Conservation (phyloP, 2,888 invertebrate species). For the Eulithis prunata region DNA sequence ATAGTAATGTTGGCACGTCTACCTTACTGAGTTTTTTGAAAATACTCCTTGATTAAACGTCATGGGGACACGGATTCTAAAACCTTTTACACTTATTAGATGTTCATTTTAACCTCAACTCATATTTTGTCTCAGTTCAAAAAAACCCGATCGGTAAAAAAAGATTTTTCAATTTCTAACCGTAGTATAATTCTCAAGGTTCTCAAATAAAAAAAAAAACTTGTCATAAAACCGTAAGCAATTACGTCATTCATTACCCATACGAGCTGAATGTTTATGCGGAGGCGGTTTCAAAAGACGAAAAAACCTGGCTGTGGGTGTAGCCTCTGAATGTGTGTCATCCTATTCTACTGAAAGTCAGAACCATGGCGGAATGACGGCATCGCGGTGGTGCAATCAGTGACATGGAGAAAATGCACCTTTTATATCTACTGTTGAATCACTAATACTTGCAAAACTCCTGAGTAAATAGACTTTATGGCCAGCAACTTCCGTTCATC, state of each 20-base stretch:
- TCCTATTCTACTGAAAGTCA: constrained; percentile 58
- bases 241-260: constrained; percentile 27
- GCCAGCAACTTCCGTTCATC: too few relatives aligned
- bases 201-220: constrained; percentile 5
- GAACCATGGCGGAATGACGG: constrained; percentile 42
- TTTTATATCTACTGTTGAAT: constrained; percentile 24
- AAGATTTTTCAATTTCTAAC: too few relatives aligned
- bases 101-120: not conserved
- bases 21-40: not conserved
- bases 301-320: constrained; percentile 34
- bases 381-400: constrained; percentile 56
- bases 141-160: too few relatives aligned
- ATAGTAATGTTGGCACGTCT: constrained; percentile 18
- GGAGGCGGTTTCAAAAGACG: constrained; percentile 39
- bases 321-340: constrained; percentile 64
- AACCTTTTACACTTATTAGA: not conserved
- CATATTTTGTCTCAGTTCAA: too few relatives aligned
- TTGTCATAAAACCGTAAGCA: constrained; percentile 16
- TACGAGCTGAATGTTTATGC: constrained; percentile 14
- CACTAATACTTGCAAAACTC: too few relatives aligned
- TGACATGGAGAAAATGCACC: constrained; percentile 40
- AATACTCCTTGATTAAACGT: not conserved
- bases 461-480: too few relatives aligned
- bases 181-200: too few relatives aligned
- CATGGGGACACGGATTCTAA: not conserved